These are phyloP conservation scores for Orientallactaga sibirica DNA, from an alignment of 2,797 vertebrate species.

Conservation along the genomic window DNA sequence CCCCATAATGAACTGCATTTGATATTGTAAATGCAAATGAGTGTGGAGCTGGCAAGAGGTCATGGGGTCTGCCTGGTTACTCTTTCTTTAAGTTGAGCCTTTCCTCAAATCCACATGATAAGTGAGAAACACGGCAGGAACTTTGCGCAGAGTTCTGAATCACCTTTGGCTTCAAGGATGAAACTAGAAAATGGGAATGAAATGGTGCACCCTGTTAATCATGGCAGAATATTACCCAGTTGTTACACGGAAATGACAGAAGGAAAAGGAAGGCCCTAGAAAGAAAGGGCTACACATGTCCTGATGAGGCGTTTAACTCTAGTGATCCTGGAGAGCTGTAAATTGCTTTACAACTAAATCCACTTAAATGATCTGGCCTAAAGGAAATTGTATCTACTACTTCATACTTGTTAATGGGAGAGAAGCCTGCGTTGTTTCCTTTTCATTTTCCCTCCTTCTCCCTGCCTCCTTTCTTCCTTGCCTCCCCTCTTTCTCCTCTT, in stretches of 20 bases:
- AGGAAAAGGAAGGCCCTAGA: neutral
- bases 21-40: slow-evolving; percentile 85
- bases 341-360: slow-evolving; percentile 79
- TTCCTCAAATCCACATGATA: neutral
- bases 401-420: slow-evolving; percentile 74
- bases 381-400: slow-evolving; percentile 68
- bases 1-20: slow-evolving; percentile 89
- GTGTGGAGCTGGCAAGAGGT: slow-evolving; percentile 49
- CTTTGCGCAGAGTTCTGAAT: slow-evolving; percentile 47
- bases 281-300: slow-evolving; percentile 38
- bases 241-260: slow-evolving; percentile 66
- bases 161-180: slow-evolving; percentile 58
- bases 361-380: slow-evolving; percentile 49
- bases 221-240: slow-evolving; percentile 43
- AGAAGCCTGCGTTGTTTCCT: slow-evolving; percentile 56
- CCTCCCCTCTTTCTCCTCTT: too few species aligned
- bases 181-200: slow-evolving; percentile 52
- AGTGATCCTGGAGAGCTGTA: slow-evolving; percentile 50
- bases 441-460: neutral
- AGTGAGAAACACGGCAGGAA: slow-evolving; percentile 48
- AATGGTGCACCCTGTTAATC: slow-evolving; percentile 20
- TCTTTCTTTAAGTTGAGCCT: slow-evolving; percentile 35
- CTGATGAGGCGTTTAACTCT: slow-evolving; percentile 67
- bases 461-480: too few species aligned
- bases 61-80: neutral